phyloP scores from a whole-genome alignment of 2,888 invertebrate genomes.

The Brassicogethes aeneus region DNA sequence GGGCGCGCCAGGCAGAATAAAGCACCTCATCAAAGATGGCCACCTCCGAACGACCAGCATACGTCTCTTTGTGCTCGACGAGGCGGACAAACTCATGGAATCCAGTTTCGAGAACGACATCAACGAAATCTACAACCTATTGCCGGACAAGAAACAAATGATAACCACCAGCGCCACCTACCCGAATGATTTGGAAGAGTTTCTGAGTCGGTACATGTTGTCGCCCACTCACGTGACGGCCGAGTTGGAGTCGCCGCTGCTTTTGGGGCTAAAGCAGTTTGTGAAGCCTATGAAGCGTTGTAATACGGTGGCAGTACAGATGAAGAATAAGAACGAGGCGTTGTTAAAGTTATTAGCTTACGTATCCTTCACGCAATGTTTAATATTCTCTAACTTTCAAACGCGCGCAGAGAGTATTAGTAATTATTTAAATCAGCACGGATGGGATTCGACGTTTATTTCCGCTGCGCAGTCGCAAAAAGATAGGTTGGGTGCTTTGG shows the following conservation, averaged over 20 bases:
- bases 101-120: conserved; percentile 68
- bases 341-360: conserved; percentile 58
- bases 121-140: conserved; percentile 61
- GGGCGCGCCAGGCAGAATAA: conserved; percentile 86
- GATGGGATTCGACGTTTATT: conserved; percentile 73
- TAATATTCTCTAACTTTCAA: conserved; percentile 87
- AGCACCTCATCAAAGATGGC: conserved; percentile 69
- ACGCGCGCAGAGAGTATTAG: conserved; percentile 72
- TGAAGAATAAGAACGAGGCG: conserved; percentile 55
- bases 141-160: conserved; percentile 77
- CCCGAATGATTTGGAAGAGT: conserved; percentile 60
- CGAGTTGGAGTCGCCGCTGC: conserved; percentile 55
- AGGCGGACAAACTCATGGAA: conserved; percentile 90
- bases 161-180: conserved; percentile 93
- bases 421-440: conserved; percentile 57
- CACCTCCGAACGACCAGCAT: conserved; percentile 53
- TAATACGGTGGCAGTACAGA: conserved; percentile 56
- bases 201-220: conserved; percentile 67
- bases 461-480: conserved; percentile 73
- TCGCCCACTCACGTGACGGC: conserved; percentile 70
- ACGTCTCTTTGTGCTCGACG: conserved; percentile 80
- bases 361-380: conserved; percentile 77
- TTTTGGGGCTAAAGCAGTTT: conserved; percentile 79
- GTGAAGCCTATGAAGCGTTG: conserved; percentile 52
- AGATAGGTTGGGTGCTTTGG: conserved; percentile 65